Conservation (phyloP, 2,113 vertebrate genomes). For the Abramis brama region DNA sequence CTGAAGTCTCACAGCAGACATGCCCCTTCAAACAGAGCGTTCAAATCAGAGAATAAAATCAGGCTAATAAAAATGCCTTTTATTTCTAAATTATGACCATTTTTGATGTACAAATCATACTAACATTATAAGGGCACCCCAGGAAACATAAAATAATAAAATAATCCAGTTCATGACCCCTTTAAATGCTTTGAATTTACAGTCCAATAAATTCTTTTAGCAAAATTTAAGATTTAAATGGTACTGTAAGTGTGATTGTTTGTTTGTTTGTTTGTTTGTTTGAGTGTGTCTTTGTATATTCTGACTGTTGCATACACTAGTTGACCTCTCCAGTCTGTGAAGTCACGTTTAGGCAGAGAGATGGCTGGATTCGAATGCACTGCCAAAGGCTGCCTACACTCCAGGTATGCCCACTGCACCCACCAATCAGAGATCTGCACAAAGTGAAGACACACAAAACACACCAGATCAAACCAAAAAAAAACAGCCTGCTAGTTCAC, state of each 20-base stretch:
- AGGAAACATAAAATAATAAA: too few relatives aligned
- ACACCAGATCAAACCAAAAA: conserved; percentile 9
- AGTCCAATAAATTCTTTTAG: background rate
- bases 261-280: background rate
- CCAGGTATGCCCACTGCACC: conserved; percentile 81
- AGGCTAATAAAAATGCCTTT: too few relatives aligned
- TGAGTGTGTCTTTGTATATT: background rate
- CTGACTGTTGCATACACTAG: conserved; percentile 74
- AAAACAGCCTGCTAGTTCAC: background rate
- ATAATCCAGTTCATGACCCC: too few relatives aligned
- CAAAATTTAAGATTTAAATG: background rate
- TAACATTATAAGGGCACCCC: too few relatives aligned
- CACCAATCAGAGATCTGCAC: conserved; percentile 82
- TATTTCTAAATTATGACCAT: too few relatives aligned
- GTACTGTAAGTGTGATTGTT: conserved; percentile 25
- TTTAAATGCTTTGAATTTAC: background rate
- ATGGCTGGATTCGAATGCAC: conserved; percentile 85
- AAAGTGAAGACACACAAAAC: conserved; percentile 20
- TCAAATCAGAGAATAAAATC: too few relatives aligned
- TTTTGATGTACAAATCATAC: too few relatives aligned
- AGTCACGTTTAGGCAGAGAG: conserved; percentile 82
- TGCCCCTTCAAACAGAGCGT: too few relatives aligned
- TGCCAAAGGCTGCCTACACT: conserved; percentile 78
- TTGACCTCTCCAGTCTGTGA: conserved; percentile 82
- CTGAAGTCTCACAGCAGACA: too few relatives aligned